Percentiles rank a stretch among this genome's conserved stretches.
These are phyloP conservation scores for Microchrysa polita DNA, from an alignment of 2,888 invertebrate species.

Conservation along the genomic window DNA sequence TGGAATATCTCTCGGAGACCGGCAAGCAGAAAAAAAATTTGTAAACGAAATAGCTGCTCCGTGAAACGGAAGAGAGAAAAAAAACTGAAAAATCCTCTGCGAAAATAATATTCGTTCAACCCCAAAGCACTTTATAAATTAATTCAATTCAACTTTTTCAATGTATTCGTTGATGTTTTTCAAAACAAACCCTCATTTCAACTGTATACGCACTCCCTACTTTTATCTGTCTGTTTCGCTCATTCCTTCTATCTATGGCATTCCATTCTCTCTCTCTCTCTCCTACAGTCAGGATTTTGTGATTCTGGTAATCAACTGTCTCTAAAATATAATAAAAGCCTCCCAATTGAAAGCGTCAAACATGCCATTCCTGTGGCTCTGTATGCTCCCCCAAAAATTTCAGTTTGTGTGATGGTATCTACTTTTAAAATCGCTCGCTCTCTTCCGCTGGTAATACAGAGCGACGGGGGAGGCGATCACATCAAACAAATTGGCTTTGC, in stretches of 20 bases:
- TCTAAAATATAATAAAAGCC: conserved; percentile 49
- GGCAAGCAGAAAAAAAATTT: background rate
- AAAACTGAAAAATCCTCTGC: background rate
- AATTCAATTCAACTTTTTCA: conserved; percentile 64
- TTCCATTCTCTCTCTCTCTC: background rate
- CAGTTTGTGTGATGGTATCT: background rate
- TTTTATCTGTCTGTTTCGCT: background rate
- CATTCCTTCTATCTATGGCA: background rate
- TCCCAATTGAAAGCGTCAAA: conserved; percentile 49
- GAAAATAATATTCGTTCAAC: conserved; percentile 37
- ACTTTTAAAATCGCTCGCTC: background rate
- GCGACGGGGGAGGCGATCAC: background rate
- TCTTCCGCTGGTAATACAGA: background rate
- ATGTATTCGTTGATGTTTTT: conserved; percentile 43
- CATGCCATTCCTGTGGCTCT: conserved; percentile 30
- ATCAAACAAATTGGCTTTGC: background rate
- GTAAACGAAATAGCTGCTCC: conserved; percentile 6
- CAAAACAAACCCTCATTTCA: conserved; percentile 32
- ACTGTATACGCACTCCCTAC: background rate
- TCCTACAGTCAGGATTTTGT: background rate
- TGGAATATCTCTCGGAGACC: background rate
- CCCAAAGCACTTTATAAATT: conserved; percentile 57
- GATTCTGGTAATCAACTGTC: conserved; percentile 47
- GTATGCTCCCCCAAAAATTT: background rate
- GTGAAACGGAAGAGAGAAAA: background rate